These are phyloP conservation scores for Pachypsylla venusta DNA, from an alignment of 1,140 invertebrate genomes.

Conservation along the genomic window DNA sequence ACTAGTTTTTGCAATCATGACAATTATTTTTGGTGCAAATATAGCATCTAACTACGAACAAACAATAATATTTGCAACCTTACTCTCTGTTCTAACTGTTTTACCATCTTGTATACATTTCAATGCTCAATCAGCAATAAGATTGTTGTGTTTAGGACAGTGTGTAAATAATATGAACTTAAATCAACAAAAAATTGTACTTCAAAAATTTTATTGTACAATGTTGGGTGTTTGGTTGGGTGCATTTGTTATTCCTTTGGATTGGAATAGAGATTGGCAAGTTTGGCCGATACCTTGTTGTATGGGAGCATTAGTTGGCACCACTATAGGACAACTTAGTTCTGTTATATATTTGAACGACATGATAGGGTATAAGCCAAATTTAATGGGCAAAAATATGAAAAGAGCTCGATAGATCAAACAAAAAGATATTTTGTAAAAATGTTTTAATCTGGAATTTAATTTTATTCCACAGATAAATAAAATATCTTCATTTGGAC, in stretches of 20 bases:
- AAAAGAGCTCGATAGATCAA: too few species aligned
- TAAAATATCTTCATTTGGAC: too few species aligned
- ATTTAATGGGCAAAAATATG: too few species aligned
- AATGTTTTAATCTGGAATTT: too few species aligned
- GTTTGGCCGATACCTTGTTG: conserved; percentile 62
- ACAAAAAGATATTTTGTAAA: too few species aligned
- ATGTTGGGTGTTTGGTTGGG: conserved; percentile 76
- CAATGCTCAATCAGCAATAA: conserved; percentile 36
- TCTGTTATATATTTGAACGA: neutral
- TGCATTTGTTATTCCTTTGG: conserved; percentile 71
- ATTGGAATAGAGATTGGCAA: conserved; percentile 87
- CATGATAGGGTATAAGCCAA: too few species aligned
- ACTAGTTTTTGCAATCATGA: conserved; percentile 38
- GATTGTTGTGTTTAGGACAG: conserved; percentile 41
- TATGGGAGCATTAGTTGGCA: conserved; percentile 47
- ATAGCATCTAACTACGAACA: conserved; percentile 45
- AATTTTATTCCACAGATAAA: too few species aligned
- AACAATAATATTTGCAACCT: conserved; percentile 50
- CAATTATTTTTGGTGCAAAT: conserved; percentile 61
- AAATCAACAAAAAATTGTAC: conserved; percentile 7
- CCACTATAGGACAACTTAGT: neutral
- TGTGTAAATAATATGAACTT: conserved; percentile 17
- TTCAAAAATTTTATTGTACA: conserved; percentile 27
- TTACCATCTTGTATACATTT: conserved; percentile 45
- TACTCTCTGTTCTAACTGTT: conserved; percentile 47